Base-by-base conservation (phyloP, 2,888 invertebrate genomes). In the Sphecodes monilicornis region DNA sequence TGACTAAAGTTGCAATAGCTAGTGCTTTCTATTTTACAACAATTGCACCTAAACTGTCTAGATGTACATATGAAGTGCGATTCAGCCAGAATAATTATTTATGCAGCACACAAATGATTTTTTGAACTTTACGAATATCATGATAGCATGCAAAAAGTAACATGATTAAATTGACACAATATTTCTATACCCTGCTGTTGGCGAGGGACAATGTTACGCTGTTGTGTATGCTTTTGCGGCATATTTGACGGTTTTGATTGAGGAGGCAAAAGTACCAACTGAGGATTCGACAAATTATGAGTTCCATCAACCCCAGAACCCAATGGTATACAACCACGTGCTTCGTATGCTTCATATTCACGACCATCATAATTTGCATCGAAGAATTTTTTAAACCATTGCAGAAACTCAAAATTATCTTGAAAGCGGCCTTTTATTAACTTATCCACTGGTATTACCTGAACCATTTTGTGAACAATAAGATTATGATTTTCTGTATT, bases 381-480 rank as follows among this genome's bases (percentile, higher is more conserved):
- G 95, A 99, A 99, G 96, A 99, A 99, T 95, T 99, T 99, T 97
- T 99, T 99, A 96, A 99, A 99, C 99, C 99, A 99, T 96, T 99
- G 99, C 93, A 99, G 97, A 96, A 99, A 99, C 96, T 99, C 99
- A 97, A 99, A 99, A 96, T 99, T 99, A 96, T 99, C 99, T 97
- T 99, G 99, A 96, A 99, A 99, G 94, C 99, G 97, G 94, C 99
- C 99, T 96, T 99, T 99, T 95, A 99, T 98, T 96, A 99, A 97
- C 96, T 98, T 98, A 96, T 99, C 99, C 96, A 99, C 99, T 91
- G 99, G 99, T 95, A 99, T 99, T 95, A 99, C 98, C 99, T 99
- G 97, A 91, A 96, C 92, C 91, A 90, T 89, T 90, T 89, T 78
- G 87, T 88, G 75, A 95, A 90, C 78, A 87, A 89, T 89, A 78